A percentile compares a stretch with the other conserved stretches of the same genome.
phyloP scores from a whole-genome alignment of 2,888 invertebrate species.

The Tipula confusa region DNA sequence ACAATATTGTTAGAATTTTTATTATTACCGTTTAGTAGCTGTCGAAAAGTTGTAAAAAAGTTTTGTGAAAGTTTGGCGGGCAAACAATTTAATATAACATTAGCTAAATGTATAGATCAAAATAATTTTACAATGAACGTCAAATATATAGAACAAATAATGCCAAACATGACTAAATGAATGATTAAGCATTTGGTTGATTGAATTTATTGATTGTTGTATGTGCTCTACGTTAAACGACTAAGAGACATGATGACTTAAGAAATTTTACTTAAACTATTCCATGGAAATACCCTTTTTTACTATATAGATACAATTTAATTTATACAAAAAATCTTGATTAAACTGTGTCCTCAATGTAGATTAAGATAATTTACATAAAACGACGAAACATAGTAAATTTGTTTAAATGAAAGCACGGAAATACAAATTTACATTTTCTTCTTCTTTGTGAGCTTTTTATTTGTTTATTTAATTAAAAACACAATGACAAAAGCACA shows the following conservation, averaged over 20 bases:
- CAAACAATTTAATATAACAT: no score
- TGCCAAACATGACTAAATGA: not conserved
- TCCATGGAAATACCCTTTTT: not conserved
- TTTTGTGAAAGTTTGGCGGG: not conserved
- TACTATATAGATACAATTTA: not conserved
- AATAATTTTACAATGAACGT: not conserved
- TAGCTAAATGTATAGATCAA: no score
- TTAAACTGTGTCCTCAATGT: not conserved
- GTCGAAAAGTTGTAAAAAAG: not conserved
- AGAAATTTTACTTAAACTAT: not conserved
- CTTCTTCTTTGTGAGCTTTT: conserved; percentile 1
- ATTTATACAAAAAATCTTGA: not conserved
- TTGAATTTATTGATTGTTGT: not conserved
- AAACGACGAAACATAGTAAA: not conserved
- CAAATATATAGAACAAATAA: not conserved
- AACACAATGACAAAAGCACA: not conserved
- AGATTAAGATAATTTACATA: not conserved
- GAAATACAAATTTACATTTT: not conserved
- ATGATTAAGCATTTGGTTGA: not conserved
- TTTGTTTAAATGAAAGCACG: not conserved
- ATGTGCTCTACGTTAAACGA: not conserved
- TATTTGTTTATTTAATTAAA: not conserved
- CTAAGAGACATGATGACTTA: no score
- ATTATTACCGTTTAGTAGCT: not conserved
- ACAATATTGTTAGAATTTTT: not conserved